Evolutionary conservation across 2,113 vertebrate genomes (phyloP), one percentile per base, ranked within the genome.

Genomic region (Oriolus oriolus): DNA sequence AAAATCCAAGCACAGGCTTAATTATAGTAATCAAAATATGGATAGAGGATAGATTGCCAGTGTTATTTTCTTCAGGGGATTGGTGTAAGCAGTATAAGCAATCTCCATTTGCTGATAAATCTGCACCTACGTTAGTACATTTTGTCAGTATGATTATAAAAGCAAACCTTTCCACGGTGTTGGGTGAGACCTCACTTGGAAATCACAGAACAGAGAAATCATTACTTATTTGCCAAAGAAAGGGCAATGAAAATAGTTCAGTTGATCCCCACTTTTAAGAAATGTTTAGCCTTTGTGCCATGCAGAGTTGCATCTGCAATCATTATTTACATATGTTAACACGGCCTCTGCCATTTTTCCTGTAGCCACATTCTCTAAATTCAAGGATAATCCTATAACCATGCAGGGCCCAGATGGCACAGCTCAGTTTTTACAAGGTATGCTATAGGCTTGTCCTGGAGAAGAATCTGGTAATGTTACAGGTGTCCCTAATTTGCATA

Each of bases 1-100:
- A 78, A 95, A 83, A 56, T 57, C 26, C 70, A 76, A 91, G 42
- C 37, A 76, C 35, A 50, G 39, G 13, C 27, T 83, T 95, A 95
- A 96, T 92, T 87, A 87, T 87, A 92, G 82, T 70, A 80, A 85
- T 33, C 89, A 86, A 90, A 94, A 61, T 23, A 80, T 35, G 35
- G 41, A 45, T 80, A 81, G 15, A 78, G 33, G 42, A 41, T 84
- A 88, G 47, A 64, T 54, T 96, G 54, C 75, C 75, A 77, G 39
- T 17, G 50, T 83, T 87, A 80, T 84, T 94, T 95, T 90, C 90
- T 77, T 85, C 70, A 49, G 66, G 33, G 78, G n/a, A 63, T 54
- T 83, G 19, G 4, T 66, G 37, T 64, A 83, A 95, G 35, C 37
- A 42, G 13, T 56, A 82, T 31, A 93, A 90, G 57, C 18, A 65